These are phyloP conservation scores for Muscina levida DNA, from an alignment of 2,888 invertebrate genomes.

Conservation along the genomic window DNA sequence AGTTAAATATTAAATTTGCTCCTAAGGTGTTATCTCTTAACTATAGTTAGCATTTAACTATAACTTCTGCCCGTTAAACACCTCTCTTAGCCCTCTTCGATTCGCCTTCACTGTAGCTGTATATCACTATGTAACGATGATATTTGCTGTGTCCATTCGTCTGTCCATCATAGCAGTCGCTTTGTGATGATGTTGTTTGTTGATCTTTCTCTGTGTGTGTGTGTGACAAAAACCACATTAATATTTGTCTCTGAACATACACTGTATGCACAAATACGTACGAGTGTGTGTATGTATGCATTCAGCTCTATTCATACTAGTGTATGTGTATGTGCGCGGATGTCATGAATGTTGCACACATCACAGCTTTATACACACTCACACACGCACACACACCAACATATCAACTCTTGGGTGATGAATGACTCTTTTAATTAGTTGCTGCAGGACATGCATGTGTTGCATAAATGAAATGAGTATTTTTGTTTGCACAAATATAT, in stretches of 20 bases:
- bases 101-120: background rate
- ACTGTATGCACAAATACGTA: slow-evolving; percentile 19
- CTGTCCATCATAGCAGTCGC: slow-evolving; percentile 9
- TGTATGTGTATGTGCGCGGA: background rate
- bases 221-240: slow-evolving; percentile 52
- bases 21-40: too few species aligned
- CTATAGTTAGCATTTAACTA: too few species aligned
- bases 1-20: too few species aligned
- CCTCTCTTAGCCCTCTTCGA: too few species aligned
- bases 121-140: background rate
- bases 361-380: slow-evolving; percentile 66
- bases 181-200: slow-evolving; percentile 42
- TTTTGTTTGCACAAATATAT: slow-evolving; percentile 32
- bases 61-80: too few species aligned
- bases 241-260: slow-evolving; percentile 39
- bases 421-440: slow-evolving; percentile 80
- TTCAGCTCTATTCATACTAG: background rate
- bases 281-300: background rate
- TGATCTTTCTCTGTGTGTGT: slow-evolving; percentile 35
- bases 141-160: background rate
- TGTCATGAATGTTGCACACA: background rate
- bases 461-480: slow-evolving; percentile 71
- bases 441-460: slow-evolving; percentile 80
- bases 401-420: slow-evolving; percentile 75
- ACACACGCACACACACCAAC: slow-evolving; percentile 23